Evolutionary conservation across 2,888 invertebrate genomes (phyloP).

Genomic region (Tanytarsus gracilentus): DNA sequence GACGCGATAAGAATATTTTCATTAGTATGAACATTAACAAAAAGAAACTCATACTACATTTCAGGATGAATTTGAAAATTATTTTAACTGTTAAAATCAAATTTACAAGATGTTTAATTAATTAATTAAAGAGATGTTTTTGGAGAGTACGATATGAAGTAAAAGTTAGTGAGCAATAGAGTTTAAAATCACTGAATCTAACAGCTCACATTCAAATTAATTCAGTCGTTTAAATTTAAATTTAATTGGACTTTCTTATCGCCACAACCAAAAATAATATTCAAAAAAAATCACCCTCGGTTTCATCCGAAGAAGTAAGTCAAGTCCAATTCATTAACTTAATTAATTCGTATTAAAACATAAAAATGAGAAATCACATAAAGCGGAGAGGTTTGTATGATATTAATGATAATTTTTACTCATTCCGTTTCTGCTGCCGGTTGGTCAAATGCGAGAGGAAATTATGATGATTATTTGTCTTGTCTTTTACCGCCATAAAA

Average conservation of each 20-base stretch:
- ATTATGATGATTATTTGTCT: neutral
- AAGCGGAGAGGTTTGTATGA: neutral
- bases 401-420: neutral
- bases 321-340: slow-evolving; percentile 13
- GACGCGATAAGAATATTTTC: neutral
- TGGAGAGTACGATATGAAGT: no score
- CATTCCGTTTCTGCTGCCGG: neutral
- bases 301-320: neutral
- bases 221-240: no score
- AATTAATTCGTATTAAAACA: slow-evolving; percentile 15
- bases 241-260: no score
- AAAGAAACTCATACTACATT: neutral
- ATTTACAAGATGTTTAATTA: neutral
- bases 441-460: no score
- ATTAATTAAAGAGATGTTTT: neutral
- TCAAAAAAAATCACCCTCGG: neutral
- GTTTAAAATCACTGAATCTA: no score
- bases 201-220: no score
- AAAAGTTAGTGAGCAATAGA: no score
- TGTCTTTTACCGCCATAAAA: neutral
- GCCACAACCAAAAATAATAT: no score
- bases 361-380: neutral
- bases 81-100: neutral
- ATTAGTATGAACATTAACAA: slow-evolving; percentile 1
- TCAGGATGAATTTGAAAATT: slow-evolving; percentile 7